phyloP scores from a whole-genome alignment of 2,888 invertebrate species.

The Xylota segnis region DNA sequence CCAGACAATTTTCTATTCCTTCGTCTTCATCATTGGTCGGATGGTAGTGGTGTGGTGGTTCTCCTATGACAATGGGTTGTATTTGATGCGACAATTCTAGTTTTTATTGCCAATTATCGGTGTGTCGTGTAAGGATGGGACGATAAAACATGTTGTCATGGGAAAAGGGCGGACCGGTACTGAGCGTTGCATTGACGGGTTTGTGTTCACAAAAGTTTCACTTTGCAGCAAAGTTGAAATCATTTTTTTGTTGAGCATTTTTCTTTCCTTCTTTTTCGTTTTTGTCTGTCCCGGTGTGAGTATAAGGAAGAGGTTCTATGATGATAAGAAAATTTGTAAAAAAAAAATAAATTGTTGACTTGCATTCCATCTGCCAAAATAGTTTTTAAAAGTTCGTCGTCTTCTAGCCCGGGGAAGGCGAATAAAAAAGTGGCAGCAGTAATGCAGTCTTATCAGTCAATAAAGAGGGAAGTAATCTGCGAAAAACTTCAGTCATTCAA shows the following conservation, averaged over 20 bases:
- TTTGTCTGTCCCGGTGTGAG: not conserved
- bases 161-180: slow-evolving; percentile 21
- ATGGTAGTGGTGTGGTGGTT: not conserved
- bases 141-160: slow-evolving; percentile 54
- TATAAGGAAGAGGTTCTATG: not conserved
- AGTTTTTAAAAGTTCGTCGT: not conserved
- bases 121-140: slow-evolving; percentile 51
- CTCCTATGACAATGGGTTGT: slow-evolving; percentile 48
- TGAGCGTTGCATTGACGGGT: slow-evolving; percentile 10
- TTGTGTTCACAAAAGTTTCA: slow-evolving; percentile 41
- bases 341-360: slow-evolving; percentile 3
- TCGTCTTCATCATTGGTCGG: slow-evolving; percentile 4
- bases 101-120: slow-evolving; percentile 70
- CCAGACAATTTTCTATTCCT: slow-evolving; percentile 60
- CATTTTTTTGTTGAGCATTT: not conserved
- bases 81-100: slow-evolving; percentile 62
- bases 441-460: not conserved
- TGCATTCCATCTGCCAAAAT: not conserved
- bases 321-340: slow-evolving; percentile 8
- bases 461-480: not conserved
- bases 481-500: no score
- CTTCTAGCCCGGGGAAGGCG: not conserved
- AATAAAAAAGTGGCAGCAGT: not conserved
- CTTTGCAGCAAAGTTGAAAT: slow-evolving; percentile 38
- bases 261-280: not conserved